Percentiles rank a stretch among this genome's conserved stretches.
phyloP scores from a whole-genome alignment of 2,797 vertebrate species.

The Ara ararauna region DNA sequence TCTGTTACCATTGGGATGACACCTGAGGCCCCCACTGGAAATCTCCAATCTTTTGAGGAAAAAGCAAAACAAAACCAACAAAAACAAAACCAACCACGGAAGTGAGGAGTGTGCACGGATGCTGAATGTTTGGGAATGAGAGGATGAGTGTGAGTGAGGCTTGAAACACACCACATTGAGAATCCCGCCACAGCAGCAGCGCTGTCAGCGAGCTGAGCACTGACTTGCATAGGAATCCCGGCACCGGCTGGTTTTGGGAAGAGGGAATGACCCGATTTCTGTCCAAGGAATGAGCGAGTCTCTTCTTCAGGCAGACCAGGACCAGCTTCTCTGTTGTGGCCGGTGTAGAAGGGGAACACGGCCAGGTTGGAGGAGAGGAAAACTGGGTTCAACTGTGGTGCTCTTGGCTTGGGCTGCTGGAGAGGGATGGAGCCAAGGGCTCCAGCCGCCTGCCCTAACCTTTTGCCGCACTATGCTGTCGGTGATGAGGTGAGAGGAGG shows the following conservation, averaged over 20 bases:
- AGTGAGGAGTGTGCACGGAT: constrained; percentile 90
- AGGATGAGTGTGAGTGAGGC: constrained; percentile 89
- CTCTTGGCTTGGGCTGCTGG: constrained; percentile 75
- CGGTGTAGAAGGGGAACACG: constrained; percentile 52
- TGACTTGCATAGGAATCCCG: constrained; percentile 74
- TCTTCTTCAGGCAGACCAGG: constrained; percentile 72
- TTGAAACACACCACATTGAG: constrained; percentile 92
- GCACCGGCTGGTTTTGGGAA: constrained; percentile 65
- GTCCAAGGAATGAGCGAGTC: background rate
- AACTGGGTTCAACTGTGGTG: constrained; percentile 74
- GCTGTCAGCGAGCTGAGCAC: constrained; percentile 80
- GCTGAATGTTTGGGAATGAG: constrained; percentile 92
- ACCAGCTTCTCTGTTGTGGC: constrained; percentile 74
- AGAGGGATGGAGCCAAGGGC: constrained; percentile 64
- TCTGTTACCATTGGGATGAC: constrained; percentile 79
- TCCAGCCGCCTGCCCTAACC: constrained; percentile 61
- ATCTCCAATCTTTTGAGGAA: constrained; percentile 88
- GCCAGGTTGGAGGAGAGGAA: constrained; percentile 67
- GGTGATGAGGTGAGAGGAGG: constrained; percentile 53
- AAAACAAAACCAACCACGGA: constrained; percentile 71
- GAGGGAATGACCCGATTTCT: constrained; percentile 48
- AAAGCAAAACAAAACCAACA: background rate
- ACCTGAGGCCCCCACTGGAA: constrained; percentile 87
- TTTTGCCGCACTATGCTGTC: constrained; percentile 62
- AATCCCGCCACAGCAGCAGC: constrained; percentile 81